Percentiles rank a stretch among this genome's conserved stretches.
Evolutionary conservation across 2,113 vertebrate species (phyloP).

Genomic region (Ascaphus truei): DNA sequence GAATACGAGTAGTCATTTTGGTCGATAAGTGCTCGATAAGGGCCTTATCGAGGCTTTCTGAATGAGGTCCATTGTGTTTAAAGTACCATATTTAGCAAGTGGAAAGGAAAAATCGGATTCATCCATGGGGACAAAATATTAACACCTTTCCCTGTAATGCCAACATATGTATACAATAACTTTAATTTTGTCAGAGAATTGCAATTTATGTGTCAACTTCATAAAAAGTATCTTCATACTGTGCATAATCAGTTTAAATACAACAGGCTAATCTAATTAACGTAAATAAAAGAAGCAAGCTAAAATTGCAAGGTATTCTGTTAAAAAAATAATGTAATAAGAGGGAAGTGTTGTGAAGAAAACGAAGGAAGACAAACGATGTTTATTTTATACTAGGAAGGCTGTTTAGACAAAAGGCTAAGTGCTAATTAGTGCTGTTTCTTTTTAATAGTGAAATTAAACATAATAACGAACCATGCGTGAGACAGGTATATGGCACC

Average conservation of each 20-base stretch:
- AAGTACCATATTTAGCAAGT: background rate
- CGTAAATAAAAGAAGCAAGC: background rate
- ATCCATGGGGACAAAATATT: background rate
- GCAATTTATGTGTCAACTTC: background rate
- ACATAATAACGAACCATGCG: background rate
- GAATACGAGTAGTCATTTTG: no score
- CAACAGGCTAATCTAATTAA: background rate
- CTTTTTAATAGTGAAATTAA: constrained; percentile 3
- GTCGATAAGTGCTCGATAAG: no score
- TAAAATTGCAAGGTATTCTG: background rate
- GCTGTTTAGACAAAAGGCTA: background rate
- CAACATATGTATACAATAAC: background rate
- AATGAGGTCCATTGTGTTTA: background rate
- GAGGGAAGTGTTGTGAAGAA: background rate
- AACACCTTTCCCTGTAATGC: no score
- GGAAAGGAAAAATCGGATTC: background rate
- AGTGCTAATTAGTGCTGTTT: constrained; percentile 10
- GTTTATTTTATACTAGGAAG: background rate
- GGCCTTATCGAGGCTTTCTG: no score
- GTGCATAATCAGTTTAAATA: constrained; percentile 9
- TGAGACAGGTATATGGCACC: no score
- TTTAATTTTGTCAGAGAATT: background rate
- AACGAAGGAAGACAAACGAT: background rate
- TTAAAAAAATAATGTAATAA: background rate
- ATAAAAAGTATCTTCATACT: no score